phyloP scores from a whole-genome alignment of 2,888 invertebrate genomes.

The Opisthograptis luteolata region DNA sequence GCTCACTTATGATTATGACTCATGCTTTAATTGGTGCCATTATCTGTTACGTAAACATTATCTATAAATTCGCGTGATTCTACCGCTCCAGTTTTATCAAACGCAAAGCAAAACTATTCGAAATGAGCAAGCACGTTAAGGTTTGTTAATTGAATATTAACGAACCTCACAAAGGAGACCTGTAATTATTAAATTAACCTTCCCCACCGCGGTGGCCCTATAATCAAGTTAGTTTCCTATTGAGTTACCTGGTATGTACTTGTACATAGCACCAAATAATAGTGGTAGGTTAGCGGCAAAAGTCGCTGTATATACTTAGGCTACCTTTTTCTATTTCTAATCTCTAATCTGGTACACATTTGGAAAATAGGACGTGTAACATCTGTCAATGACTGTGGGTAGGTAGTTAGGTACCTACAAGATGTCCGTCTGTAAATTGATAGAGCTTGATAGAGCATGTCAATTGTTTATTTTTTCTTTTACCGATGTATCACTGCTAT shows the following conservation, averaged over 20 bases:
- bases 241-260: slow-evolving; percentile 5
- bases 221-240: slow-evolving; percentile 22
- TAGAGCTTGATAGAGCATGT: too few relatives aligned
- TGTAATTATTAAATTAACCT: slow-evolving; percentile 25
- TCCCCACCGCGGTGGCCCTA: slow-evolving; percentile 1
- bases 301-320: too few relatives aligned
- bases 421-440: too few relatives aligned
- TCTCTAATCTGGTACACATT: too few relatives aligned
- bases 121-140: slow-evolving; percentile 1
- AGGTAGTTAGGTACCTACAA: too few relatives aligned
- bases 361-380: too few relatives aligned
- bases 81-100: background rate
- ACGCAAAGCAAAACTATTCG: slow-evolving; percentile 9
- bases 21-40: slow-evolving; percentile 30
- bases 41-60: slow-evolving; percentile 26
- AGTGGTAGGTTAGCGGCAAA: too few relatives aligned
- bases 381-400: too few relatives aligned
- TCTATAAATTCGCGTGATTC: slow-evolving; percentile 4
- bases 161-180: slow-evolving; percentile 11
- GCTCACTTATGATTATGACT: slow-evolving; percentile 37
- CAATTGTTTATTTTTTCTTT: too few relatives aligned
- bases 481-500: too few relatives aligned
- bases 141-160: slow-evolving; percentile 9
- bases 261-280: slow-evolving; percentile 4
- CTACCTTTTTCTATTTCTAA: too few relatives aligned